Base-by-base conservation (phyloP, 2,797 vertebrate genomes). In the Paguma larvata region DNA sequence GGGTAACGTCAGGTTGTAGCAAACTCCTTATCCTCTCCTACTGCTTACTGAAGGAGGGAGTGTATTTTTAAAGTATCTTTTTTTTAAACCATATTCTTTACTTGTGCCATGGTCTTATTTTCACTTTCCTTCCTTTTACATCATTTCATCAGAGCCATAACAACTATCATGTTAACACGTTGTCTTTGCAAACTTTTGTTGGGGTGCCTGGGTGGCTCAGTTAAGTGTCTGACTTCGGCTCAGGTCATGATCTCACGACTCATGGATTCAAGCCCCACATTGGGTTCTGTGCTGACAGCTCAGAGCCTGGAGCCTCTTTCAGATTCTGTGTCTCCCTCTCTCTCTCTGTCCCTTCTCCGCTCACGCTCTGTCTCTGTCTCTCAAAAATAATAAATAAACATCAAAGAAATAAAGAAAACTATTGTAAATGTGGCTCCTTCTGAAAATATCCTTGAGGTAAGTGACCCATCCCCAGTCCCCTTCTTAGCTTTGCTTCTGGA, bases 401-500 rank as follows among this genome's bases (percentile, higher is more conserved):
- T 56, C 9, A 8, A 56, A 56, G 21, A 56, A 56, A 56, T 56
- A 56, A 56, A 56, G 53, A 56, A 21, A 56, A 56, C 56, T 56
- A 56, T 56, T n/a, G 32, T 70, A n/a, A 30, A 51, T 70, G 41
- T 78, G 62, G 34, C 27, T 46, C 4, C 72, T 75, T 75, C 27
- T 46, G 72, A 75, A 30, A 75, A 75, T 18, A 27, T 75, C 72
- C 46, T 4, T 15, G 9, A 75, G 41, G 27, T 75, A 46, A 75
- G 44, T 8, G 4, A 75, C 72, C 25, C 75, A n/a, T 78, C 48
- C 32, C 32, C 32, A 51, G 46, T 32, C 11, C 9, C 11, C 19
- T 77, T 59, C n/a, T 16, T 86, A 44, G 19, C n/a, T 85, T 79
- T 91, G 94, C n/a, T 85, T 90, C 70, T n/a, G 11, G 48, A 89